Evolutionary conservation across 2,797 vertebrate species (phyloP).

Genomic region (Fistularia tabacaria): DNA sequence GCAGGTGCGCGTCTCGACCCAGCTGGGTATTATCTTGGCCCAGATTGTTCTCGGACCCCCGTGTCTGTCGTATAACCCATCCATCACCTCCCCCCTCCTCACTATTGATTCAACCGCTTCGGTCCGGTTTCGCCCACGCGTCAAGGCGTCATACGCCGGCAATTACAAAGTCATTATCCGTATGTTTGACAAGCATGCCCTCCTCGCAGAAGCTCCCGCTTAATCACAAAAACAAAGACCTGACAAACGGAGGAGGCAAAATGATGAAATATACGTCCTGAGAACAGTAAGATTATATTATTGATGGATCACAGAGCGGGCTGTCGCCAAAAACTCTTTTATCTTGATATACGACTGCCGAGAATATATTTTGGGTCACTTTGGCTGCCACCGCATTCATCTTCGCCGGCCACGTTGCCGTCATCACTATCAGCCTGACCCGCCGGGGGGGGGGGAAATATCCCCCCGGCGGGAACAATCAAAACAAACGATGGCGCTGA

Average conservation of each 20-base stretch:
- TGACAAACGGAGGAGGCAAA: conserved; percentile 55
- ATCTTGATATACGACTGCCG: conserved; percentile 60
- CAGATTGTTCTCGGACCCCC: conserved; percentile 71
- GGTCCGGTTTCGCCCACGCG: conserved; percentile 52
- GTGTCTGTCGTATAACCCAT: conserved; percentile 53
- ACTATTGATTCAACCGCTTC: conserved; percentile 59
- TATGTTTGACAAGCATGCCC: conserved; percentile 70
- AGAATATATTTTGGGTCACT: conserved; percentile 71
- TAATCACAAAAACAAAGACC: conserved; percentile 62
- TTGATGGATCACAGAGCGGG: conserved; percentile 62
- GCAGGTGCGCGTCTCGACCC: conserved; percentile 49
- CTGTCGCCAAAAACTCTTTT: conserved; percentile 48
- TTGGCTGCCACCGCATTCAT: conserved; percentile 41
- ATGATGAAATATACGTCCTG: conserved; percentile 60
- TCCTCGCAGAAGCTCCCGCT: conserved; percentile 60
- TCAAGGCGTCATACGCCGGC: conserved; percentile 63
- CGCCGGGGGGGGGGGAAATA: conserved; percentile 44
- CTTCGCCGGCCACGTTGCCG: conserved; percentile 46
- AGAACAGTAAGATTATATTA: conserved; percentile 55
- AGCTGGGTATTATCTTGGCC: conserved; percentile 65
- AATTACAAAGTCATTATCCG: conserved; percentile 74
- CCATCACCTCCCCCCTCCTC: conserved; percentile 44
- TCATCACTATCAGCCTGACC: conserved; percentile 64
- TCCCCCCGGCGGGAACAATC: conserved; percentile 43
- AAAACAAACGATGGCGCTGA: conserved; percentile 42